These are phyloP conservation scores for Spinibarbus caldwelli DNA, from an alignment of 2,797 vertebrate genomes.

Conservation along the genomic window DNA sequence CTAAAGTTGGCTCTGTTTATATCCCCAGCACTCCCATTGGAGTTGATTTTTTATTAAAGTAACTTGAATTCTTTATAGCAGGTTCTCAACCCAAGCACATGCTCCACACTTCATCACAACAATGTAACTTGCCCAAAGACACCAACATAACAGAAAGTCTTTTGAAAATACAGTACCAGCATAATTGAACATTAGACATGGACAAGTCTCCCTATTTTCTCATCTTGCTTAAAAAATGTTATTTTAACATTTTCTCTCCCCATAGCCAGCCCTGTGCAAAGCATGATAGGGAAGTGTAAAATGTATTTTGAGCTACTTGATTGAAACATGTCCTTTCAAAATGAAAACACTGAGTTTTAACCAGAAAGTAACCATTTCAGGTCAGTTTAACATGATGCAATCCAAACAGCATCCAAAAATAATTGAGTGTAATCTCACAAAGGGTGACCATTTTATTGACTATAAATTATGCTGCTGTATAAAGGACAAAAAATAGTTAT, in stretches of 20 bases:
- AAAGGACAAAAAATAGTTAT: constrained; percentile 58
- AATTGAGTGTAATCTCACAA: background rate
- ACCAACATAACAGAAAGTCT: background rate
- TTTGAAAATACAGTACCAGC: background rate
- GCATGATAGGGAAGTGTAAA: background rate
- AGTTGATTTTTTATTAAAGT: background rate
- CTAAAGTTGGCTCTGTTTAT: background rate
- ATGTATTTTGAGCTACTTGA: background rate
- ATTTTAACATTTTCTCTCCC: background rate
- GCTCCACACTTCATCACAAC: background rate
- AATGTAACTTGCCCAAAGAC: background rate
- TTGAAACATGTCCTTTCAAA: background rate
- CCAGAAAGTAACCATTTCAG: background rate
- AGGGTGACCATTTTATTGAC: constrained; percentile 55
- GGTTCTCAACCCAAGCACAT: background rate
- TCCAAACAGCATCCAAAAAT: too few species aligned
- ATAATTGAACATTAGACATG: background rate
- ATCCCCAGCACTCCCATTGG: background rate
- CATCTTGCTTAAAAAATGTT: background rate
- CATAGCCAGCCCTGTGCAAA: background rate
- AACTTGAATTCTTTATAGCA: background rate
- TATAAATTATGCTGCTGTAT: constrained; percentile 52
- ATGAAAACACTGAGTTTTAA: background rate
- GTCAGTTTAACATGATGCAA: background rate
- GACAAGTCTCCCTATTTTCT: background rate